Conservation (phyloP, 2,797 vertebrate species). For the Ibycter americanus region DNA sequence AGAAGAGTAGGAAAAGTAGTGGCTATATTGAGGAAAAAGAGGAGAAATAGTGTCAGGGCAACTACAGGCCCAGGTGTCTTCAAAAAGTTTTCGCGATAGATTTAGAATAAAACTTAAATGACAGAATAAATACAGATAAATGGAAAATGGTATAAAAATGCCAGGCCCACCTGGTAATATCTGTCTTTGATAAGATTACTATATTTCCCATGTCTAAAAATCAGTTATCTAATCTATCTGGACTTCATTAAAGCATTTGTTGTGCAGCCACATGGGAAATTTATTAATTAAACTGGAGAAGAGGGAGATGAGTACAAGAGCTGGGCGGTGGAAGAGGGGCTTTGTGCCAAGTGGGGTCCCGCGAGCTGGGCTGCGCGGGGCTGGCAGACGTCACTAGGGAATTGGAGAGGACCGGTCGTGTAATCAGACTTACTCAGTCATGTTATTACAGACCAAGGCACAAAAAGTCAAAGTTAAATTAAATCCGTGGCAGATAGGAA, state of each 20-base stretch:
- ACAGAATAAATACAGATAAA: slow-evolving; percentile 13
- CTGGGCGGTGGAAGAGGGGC: neutral
- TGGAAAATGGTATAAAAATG: neutral
- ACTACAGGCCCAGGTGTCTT: neutral
- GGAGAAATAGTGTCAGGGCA: neutral
- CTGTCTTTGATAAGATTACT: slow-evolving; percentile 46
- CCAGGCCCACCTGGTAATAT: slow-evolving; percentile 18
- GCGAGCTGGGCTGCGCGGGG: neutral
- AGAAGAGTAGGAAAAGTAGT: neutral
- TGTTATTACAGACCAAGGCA: slow-evolving; percentile 51
- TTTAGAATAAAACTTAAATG: slow-evolving; percentile 18
- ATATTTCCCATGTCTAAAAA: slow-evolving; percentile 64
- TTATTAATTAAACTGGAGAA: slow-evolving; percentile 63
- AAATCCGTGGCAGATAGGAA: neutral
- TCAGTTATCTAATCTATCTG: slow-evolving; percentile 49
- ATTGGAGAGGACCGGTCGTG: neutral
- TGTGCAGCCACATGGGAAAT: slow-evolving; percentile 58
- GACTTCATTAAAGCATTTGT: slow-evolving; percentile 62
- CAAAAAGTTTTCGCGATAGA: neutral
- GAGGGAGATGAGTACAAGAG: slow-evolving; percentile 35
- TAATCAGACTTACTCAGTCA: slow-evolving; percentile 57
- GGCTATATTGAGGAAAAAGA: neutral
- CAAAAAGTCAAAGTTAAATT: slow-evolving; percentile 69
- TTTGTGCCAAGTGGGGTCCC: neutral
- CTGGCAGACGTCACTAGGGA: neutral